Percentiles rank a stretch among this genome's conserved stretches.
Evolutionary conservation across 2,888 invertebrate genomes (phyloP).

Genomic region (Lysandra coridon): DNA sequence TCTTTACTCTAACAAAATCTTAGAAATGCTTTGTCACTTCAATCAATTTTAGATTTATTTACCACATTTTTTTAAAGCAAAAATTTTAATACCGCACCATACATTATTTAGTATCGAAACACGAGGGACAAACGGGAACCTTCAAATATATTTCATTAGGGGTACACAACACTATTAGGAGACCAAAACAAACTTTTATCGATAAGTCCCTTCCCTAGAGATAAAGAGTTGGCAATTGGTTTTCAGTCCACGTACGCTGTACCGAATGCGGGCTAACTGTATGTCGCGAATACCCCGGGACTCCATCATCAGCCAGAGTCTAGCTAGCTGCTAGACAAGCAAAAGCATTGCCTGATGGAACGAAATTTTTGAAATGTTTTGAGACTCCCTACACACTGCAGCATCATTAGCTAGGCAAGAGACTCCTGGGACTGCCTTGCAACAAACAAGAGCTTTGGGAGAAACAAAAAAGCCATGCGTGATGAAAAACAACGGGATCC

Average conservation of each 20-base stretch:
- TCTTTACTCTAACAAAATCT: not conserved
- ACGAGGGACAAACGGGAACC: not conserved
- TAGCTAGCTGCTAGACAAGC: not conserved
- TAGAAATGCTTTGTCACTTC: not conserved
- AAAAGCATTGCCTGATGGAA: not conserved
- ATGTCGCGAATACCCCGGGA: not conserved
- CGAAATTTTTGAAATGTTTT: too few relatives aligned
- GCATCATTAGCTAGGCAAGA: too few relatives aligned
- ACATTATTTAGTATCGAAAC: constrained; percentile 3
- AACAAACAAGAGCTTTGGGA: too few relatives aligned
- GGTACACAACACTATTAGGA: not conserved
- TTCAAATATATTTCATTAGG: not conserved
- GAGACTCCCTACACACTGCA: too few relatives aligned
- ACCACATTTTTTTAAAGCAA: not conserved
- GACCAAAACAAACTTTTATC: constrained; percentile 11
- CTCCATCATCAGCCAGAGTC: not conserved
- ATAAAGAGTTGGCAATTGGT: constrained; percentile 26
- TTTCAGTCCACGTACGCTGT: constrained; percentile 24
- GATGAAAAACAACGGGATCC: too few relatives aligned
- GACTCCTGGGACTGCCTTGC: too few relatives aligned
- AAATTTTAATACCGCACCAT: not conserved
- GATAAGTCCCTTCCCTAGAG: constrained; percentile 17
- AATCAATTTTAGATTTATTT: not conserved
- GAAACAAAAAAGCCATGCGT: too few relatives aligned
- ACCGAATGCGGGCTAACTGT: constrained; percentile 22